phyloP scores from a whole-genome alignment of 2,113 vertebrate species.

The Salvelinus namaycush region DNA sequence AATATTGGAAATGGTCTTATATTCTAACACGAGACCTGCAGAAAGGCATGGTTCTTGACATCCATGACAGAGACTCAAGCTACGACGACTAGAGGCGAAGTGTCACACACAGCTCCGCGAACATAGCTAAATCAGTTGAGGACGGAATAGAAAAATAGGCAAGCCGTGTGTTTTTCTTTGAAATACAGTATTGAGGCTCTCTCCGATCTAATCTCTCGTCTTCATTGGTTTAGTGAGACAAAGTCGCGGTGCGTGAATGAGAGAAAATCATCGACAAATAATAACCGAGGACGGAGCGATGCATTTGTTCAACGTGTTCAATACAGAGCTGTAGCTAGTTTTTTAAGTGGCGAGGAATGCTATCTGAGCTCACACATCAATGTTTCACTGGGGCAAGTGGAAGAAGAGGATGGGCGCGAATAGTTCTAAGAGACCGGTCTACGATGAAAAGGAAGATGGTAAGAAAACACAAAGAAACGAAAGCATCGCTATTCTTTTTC shows the following conservation, averaged over 20 bases:
- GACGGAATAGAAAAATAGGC: slow-evolving; percentile 45
- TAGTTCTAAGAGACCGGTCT: slow-evolving; percentile 93
- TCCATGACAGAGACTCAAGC: slow-evolving; percentile 18
- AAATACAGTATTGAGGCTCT: not conserved
- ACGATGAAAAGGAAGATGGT: slow-evolving; percentile 96
- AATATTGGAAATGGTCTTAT: not conserved
- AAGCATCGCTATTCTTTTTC: not conserved
- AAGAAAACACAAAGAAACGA: slow-evolving; percentile 53
- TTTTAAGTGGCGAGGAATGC: slow-evolving; percentile 81
- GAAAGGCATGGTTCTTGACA: not conserved
- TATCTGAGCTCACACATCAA: slow-evolving; percentile 81
- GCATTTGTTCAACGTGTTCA: slow-evolving; percentile 53
- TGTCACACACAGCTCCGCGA: slow-evolving; percentile 43
- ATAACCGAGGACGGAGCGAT: slow-evolving; percentile 45
- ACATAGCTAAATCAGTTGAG: slow-evolving; percentile 38
- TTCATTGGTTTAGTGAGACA: slow-evolving; percentile 1
- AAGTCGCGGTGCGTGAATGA: slow-evolving; percentile 21
- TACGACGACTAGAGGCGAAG: slow-evolving; percentile 50
- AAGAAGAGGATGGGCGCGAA: slow-evolving; percentile 96
- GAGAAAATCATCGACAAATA: slow-evolving; percentile 25
- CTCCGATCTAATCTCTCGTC: not conserved
- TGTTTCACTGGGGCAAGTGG: slow-evolving; percentile 98
- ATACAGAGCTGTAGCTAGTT: slow-evolving; percentile 60
- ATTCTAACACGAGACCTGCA: not conserved
- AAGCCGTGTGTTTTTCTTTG: slow-evolving; percentile 3